Base-by-base conservation (phyloP, 2,797 vertebrate genomes). In the Chelon labrosus region DNA sequence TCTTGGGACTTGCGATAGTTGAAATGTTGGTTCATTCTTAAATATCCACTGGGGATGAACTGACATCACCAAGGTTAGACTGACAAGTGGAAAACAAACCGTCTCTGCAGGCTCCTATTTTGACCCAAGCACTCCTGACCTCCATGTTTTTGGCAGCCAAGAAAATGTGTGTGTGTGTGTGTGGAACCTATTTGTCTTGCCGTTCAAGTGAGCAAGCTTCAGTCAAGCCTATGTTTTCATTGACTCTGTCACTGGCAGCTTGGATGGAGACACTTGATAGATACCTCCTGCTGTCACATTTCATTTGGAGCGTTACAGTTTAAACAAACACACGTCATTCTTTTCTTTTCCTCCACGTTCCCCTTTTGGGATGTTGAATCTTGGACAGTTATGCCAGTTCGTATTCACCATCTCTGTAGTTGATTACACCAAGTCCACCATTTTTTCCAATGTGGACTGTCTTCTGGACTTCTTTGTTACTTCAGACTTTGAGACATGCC, bases 191-290 rank as follows among this genome's bases (percentile, higher is more conserved):
- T 79, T 79, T 86, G 71, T 81, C 75, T 38, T 50, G 61, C 51
- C 37, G 47, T 80, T 73, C 13, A 58, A 68, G 59, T 63, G 62
- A 77, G 73, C 65, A 56, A 5, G 44, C 55, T 55, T 71, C 46
- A 47, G 66, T 77, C 66, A 88, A 93, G 86, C 72, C 75, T 20
- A 71, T 91, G 92, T 92, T 94, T 94, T 93, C 88, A 89, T 94
- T 88, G 92, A 91, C 75, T 68, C 85, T 89, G 87, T 87, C 90
- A 84, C 85, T 85, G 90, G 80, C 85, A 89, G 87, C 92, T 60
- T 17, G 10, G 90, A 84, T n/a, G 75, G 91, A 91, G 87, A 86
- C 68, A n/a, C 44, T 85, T 46, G 86, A 77, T 68, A 90, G 84
- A 80, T 91, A 92, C 88, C 87, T 91, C 89, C 25, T 85, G 47